These are phyloP conservation scores for Habrosyne pyritoides DNA, from an alignment of 2,888 invertebrate species.

Conservation along the genomic window DNA sequence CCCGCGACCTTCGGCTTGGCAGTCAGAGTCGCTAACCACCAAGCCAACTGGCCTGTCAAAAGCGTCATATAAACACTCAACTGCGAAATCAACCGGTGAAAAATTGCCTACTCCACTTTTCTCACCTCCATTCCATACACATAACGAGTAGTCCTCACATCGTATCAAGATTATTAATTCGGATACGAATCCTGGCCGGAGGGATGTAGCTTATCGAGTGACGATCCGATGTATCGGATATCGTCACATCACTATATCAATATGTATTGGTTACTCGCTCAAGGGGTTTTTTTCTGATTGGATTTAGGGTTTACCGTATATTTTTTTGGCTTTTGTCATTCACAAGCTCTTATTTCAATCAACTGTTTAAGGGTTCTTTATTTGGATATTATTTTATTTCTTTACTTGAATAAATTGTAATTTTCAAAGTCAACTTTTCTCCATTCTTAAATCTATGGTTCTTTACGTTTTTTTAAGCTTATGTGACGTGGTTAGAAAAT, in stretches of 20 bases:
- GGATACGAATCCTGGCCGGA: slow-evolving; percentile 74
- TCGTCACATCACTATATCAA: slow-evolving; percentile 24
- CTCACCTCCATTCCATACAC: slow-evolving; percentile 37
- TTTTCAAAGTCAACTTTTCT: no score
- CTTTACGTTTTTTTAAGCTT: no score
- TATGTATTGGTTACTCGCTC: slow-evolving; percentile 56
- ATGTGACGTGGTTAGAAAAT: no score
- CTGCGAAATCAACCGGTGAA: no score
- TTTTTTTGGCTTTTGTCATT: not conserved
- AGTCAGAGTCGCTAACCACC: no score
- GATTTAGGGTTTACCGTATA: slow-evolving; percentile 11
- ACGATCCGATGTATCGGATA: slow-evolving; percentile 33
- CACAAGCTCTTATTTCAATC: not conserved
- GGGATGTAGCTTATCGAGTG: slow-evolving; percentile 54
- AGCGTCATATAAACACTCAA: no score
- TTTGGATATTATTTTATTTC: no score
- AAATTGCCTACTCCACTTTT: slow-evolving; percentile 23
- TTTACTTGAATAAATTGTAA: no score
- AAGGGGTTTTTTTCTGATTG: slow-evolving; percentile 50
- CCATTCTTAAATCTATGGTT: no score
- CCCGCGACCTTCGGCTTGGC: no score
- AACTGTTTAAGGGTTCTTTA: no score
- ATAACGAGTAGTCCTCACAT: slow-evolving; percentile 68
- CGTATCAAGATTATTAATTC: slow-evolving; percentile 76
- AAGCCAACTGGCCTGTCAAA: no score